A percentile compares a stretch with the other conserved stretches of the same genome.
phyloP scores from a whole-genome alignment of 1,140 invertebrate species.

The Listronotus bonariensis region DNA sequence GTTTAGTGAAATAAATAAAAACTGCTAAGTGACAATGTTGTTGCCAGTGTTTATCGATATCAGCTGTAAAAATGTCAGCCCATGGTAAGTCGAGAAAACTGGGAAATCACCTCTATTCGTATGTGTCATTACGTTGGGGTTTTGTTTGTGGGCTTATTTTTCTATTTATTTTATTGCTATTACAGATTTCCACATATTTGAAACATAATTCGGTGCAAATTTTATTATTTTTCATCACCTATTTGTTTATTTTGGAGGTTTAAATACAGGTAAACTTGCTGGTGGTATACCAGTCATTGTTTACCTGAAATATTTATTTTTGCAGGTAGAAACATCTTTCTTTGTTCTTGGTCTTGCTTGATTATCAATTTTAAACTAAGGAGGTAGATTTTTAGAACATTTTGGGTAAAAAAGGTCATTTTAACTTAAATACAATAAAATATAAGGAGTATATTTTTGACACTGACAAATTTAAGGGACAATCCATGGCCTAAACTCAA shows the following conservation, averaged over 20 bases:
- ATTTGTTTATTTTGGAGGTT: neutral
- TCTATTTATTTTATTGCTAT: constrained; percentile 7
- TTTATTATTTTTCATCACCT: no score
- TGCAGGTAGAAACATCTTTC: neutral
- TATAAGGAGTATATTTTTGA: no score
- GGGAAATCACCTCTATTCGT: constrained; percentile 36
- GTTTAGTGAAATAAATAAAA: constrained; percentile 9
- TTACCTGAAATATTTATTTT: constrained; percentile 11
- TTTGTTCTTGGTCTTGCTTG: neutral
- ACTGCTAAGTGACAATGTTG: constrained; percentile 8
- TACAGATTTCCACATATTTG: neutral
- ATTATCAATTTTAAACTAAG: no score
- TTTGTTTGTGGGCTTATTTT: constrained; percentile 11
- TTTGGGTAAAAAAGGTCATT: no score
- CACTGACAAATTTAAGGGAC: no score
- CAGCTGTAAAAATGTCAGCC: constrained; percentile 50
- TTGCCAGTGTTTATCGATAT: constrained; percentile 42
- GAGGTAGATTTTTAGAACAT: no score
- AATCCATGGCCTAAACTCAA: no score
- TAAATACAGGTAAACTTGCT: neutral
- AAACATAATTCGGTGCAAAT: neutral
- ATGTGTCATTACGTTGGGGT: constrained; percentile 27
- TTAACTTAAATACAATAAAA: no score
- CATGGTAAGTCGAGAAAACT: constrained; percentile 36
- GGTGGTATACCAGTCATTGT: constrained; percentile 5